These are phyloP conservation scores for Scaptomyza pallida DNA, from an alignment of 1,140 invertebrate genomes.

Conservation along the genomic window DNA sequence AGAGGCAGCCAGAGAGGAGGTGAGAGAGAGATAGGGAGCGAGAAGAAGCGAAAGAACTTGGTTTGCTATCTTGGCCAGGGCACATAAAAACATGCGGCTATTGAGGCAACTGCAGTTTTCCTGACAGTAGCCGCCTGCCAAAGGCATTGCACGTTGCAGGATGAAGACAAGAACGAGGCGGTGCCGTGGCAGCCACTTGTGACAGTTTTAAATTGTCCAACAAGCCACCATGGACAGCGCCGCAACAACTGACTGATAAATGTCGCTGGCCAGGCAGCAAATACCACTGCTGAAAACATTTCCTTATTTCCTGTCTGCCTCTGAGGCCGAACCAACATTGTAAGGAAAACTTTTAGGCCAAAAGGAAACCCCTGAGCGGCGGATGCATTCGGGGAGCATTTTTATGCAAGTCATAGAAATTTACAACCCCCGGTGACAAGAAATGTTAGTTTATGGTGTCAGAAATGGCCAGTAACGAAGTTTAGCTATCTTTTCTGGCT, in stretches of 20 bases:
- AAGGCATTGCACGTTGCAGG: conserved; percentile 11
- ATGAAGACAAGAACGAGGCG: neutral
- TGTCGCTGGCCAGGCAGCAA: conserved; percentile 76
- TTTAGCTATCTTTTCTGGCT: conserved; percentile 13
- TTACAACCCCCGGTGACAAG: conserved; percentile 79
- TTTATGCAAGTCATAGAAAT: conserved; percentile 82
- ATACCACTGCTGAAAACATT: conserved; percentile 76
- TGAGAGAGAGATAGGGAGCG: neutral
- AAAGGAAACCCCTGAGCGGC: conserved; percentile 73
- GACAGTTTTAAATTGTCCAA: conserved; percentile 76
- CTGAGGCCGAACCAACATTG: conserved; percentile 45
- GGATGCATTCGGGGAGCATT: conserved; percentile 74
- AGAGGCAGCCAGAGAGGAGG: neutral
- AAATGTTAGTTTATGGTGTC: conserved; percentile 69
- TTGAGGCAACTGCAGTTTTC: conserved; percentile 55
- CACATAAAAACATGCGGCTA: conserved; percentile 48
- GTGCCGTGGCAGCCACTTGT: conserved; percentile 58
- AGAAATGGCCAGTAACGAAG: conserved; percentile 5
- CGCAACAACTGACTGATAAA: conserved; percentile 79
- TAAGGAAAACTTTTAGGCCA: conserved; percentile 76
- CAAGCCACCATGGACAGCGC: conserved; percentile 63
- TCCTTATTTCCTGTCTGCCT: conserved; percentile 73
- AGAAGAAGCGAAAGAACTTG: conserved; percentile 12
- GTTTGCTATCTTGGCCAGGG: conserved; percentile 43
- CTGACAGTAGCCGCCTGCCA: conserved; percentile 55